Conservation (phyloP, 1,140 invertebrate species). For the Araneus ventricosus region DNA sequence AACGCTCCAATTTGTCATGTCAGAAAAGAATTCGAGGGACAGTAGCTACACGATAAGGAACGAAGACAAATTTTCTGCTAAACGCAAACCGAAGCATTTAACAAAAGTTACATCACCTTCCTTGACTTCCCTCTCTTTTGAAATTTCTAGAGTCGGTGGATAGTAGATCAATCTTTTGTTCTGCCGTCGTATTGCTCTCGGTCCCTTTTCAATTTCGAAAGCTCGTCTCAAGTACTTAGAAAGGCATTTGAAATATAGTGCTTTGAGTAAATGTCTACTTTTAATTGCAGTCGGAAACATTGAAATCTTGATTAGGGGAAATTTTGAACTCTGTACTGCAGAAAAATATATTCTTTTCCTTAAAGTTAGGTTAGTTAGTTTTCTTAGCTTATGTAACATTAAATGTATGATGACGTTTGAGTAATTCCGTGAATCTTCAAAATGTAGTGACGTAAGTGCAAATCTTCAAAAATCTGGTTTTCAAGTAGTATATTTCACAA, state of each 20-base stretch:
- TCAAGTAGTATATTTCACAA: too few species aligned
- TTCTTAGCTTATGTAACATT: too few species aligned
- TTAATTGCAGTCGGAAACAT: background rate
- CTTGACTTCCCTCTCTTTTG: background rate
- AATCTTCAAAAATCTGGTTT: too few species aligned
- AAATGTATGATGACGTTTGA: too few species aligned
- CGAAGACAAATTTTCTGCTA: background rate
- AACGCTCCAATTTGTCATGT: too few species aligned
- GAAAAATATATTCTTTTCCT: too few species aligned
- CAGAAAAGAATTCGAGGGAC: background rate
- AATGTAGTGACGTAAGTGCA: too few species aligned
- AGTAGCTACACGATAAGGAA: background rate
- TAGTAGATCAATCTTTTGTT: background rate
- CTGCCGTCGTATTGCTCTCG: background rate
- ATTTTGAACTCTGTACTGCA: background rate
- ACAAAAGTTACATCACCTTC: background rate
- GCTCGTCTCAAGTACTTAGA: background rate
- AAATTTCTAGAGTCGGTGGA: background rate
- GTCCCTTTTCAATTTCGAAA: background rate
- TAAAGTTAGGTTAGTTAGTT: too few species aligned
- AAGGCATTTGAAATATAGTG: background rate
- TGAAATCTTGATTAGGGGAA: background rate
- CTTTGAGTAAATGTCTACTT: background rate
- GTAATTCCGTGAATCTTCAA: too few species aligned
- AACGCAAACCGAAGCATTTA: background rate